phyloP scores from a whole-genome alignment of 2,113 vertebrate genomes.

The Tragelaphus scriptus region DNA sequence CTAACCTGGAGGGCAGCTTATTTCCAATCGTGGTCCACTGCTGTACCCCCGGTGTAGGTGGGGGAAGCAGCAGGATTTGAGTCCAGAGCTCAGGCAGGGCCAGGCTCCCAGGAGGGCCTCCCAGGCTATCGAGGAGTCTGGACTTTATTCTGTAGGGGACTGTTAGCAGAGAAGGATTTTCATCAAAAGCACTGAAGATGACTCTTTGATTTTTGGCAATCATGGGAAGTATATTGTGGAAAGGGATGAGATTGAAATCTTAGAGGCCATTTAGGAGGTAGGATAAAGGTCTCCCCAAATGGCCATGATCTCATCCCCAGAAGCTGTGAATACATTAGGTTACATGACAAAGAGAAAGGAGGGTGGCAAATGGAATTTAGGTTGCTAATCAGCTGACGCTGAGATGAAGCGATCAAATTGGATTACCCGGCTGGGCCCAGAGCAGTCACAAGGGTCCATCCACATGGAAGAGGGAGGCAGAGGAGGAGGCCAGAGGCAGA shows the following conservation, averaged over 20 bases:
- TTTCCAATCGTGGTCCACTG: not conserved
- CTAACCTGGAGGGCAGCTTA: not conserved
- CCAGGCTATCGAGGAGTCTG: not conserved
- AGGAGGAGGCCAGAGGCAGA: not conserved
- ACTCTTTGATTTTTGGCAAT: not conserved
- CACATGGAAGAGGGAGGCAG: not conserved
- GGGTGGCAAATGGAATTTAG: not conserved
- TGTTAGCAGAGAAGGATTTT: not conserved
- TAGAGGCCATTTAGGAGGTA: not conserved
- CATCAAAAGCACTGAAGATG: not conserved
- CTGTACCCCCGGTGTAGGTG: too few relatives aligned
- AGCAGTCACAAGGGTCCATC: too few relatives aligned
- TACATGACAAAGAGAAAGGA: not conserved
- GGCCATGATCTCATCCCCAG: not conserved
- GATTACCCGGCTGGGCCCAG: accelerated
- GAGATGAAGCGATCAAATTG: not conserved
- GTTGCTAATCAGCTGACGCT: not conserved
- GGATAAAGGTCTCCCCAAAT: not conserved
- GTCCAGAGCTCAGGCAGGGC: not conserved
- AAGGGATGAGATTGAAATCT: not conserved
- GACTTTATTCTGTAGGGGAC: not conserved
- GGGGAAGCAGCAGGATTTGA: not conserved
- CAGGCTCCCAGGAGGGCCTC: not conserved
- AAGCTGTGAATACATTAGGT: not conserved
- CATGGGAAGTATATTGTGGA: not conserved